Evolutionary conservation across 2,113 vertebrate genomes (phyloP), one percentile per base, ranked within the genome.

Genomic region (Centropus bengalensis): DNA sequence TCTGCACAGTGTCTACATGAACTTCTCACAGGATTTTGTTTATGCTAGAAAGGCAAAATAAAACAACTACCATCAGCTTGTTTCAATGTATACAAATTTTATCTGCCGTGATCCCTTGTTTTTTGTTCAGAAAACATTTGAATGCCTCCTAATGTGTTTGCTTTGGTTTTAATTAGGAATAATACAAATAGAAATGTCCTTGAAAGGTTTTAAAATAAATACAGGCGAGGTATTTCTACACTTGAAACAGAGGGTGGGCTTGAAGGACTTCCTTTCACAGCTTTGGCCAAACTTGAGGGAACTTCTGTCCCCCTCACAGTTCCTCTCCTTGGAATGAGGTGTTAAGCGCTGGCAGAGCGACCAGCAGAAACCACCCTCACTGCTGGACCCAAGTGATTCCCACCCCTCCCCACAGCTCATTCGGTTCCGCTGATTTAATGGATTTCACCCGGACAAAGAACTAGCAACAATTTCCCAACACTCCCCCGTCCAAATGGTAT

Each of bases 1-100:
- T 68, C 93, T 97, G 93, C 82, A 85, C 85, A 94, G 24, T 55
- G 87, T 94, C 87, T 52, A 62, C 45, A 45, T 22, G 47, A 92
- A 55, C 69, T 68, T 92, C 83, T 71, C 69, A 77, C 2, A 81
- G 60, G 84, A 86, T 83, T 47, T 74, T 38, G 68, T 93, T 51
- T 74, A 71, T 79, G 36, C 36, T 36, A 36, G 36, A 36, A 36
- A 36, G 36, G 36, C 36, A 36, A 36, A 36, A 54, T 89, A 76
- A 86, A 79, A 70, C 83, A 89, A 70, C 63, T 70, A 74, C 22
- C 80, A 84, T 70, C 54, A 30, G 24, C 63, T 89, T 86, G 14
- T 90, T 86, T 71, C 80, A 82, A 63, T 68, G 87, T 32, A 83
- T 49, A 83, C n/a, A 89, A 80, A 32, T 49, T 91, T 80, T 40